A percentile compares a stretch with the other conserved stretches of the same genome.
phyloP scores from a whole-genome alignment of 2,113 vertebrate genomes.

The Sminthopsis crassicaudata region DNA sequence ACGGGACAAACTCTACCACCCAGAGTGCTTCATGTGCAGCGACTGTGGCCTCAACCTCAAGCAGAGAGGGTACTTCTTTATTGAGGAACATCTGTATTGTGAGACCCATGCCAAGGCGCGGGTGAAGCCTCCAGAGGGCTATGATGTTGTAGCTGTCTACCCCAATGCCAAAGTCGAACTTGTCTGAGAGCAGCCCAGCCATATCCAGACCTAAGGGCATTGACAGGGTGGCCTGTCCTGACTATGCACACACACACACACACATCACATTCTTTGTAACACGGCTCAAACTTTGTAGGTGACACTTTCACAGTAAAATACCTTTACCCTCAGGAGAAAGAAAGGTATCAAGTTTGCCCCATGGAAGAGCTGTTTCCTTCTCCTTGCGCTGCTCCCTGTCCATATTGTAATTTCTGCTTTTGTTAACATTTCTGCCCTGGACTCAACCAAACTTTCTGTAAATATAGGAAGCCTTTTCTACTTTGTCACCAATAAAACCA shows the following conservation, averaged over 20 bases:
- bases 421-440: slow-evolving; percentile 46
- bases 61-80: slow-evolving; percentile 97
- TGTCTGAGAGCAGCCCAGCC: slow-evolving; percentile 81
- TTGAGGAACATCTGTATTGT: slow-evolving; percentile 96
- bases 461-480: slow-evolving; percentile 77
- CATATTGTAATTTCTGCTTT: slow-evolving; percentile 67
- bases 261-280: not conserved
- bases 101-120: slow-evolving; percentile 96
- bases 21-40: slow-evolving; percentile 96
- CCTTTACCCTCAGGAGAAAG: slow-evolving; percentile 69
- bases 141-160: slow-evolving; percentile 99
- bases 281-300: not conserved
- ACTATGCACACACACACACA: slow-evolving; percentile 61
- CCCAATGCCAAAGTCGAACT: slow-evolving; percentile 98
- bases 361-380: slow-evolving; percentile 60
- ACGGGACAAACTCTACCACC: slow-evolving; percentile 97
- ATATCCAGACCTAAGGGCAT: slow-evolving; percentile 53
- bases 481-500: slow-evolving; percentile 79
- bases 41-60: slow-evolving; percentile 97
- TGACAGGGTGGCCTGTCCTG: slow-evolving; percentile 53
- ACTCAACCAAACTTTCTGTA: slow-evolving; percentile 78
- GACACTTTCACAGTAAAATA: slow-evolving; percentile 67
- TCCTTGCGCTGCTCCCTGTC: slow-evolving; percentile 76
- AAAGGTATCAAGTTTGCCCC: slow-evolving; percentile 69
- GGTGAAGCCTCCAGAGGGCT: slow-evolving; percentile 96